Base-by-base conservation (phyloP, 2,797 vertebrate genomes). In the Gymnocypris eckloni region DNA sequence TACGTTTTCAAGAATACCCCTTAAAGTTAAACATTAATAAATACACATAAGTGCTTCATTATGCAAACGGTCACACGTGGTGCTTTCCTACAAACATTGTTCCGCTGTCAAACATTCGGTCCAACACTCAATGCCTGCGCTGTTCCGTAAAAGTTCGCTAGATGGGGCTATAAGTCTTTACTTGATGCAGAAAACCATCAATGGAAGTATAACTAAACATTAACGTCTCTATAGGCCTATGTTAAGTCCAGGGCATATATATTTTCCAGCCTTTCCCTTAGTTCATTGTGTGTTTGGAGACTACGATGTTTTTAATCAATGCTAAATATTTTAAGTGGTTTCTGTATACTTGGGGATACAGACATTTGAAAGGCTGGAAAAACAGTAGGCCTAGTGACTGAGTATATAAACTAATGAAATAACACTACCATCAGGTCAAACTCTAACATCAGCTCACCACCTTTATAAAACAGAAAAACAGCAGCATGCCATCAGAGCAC, bases 121-220 rank as follows among this genome's bases (percentile, higher is more conserved):
- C 33, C 76, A 37, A 3, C 13, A 22, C 10, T 18, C 12, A 6
- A 20, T 10, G 10, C 6, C 15, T 70, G 6, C 8, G 13, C 39
- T 81, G 4, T 71, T 61, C 33, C 10, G 39, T 43, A 37, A 3
- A 10, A 79, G 52, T 56, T 93, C 95, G 94, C 92, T 93, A 96
- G 95, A 96, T 96, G 95, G 95, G 89, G 94, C 93, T 94, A 94
- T 92, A 92, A 94, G 88, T 93, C 94, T 95, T 92, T 87, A 90
- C 88, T 94, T 90, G 81, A 80, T 81, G 25, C 41, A 6, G 13
- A 43, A 61, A 67, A 50, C 18, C 33, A 41, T 50, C 18, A 78
- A 33, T 56, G 1, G 9, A 69, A 41, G 45, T 11, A 15, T 4
- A 4, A 10, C 66, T 69, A 69, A 69, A 69, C 66, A 15, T 67